These are phyloP conservation scores for Daubentonia madagascariensis DNA, from an alignment of 2,113 vertebrate genomes.

Conservation along the genomic window DNA sequence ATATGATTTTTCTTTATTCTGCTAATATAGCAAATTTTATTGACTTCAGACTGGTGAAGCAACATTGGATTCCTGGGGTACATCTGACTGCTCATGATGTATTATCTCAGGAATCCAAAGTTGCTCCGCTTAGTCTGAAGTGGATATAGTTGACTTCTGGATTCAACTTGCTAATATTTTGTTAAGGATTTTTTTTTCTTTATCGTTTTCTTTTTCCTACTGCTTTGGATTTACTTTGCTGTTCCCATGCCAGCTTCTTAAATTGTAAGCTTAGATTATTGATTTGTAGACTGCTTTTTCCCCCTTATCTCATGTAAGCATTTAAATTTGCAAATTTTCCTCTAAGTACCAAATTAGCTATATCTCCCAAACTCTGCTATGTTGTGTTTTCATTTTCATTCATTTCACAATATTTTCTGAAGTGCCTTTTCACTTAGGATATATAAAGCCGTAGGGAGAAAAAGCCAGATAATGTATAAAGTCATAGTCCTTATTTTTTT, in stretches of 20 bases:
- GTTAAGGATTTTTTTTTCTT: not conserved
- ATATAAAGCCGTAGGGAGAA: not conserved
- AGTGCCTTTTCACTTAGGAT: not conserved
- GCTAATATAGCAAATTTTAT: not conserved
- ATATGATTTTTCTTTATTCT: not conserved
- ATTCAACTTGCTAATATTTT: not conserved
- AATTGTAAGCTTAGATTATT: not conserved
- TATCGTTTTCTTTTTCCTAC: not conserved
- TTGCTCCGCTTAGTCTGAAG: not conserved
- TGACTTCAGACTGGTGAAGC: not conserved
- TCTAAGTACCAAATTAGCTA: not conserved
- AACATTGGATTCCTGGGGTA: not conserved
- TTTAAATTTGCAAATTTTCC: not conserved
- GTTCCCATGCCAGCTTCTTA: not conserved
- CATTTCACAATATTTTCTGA: not conserved
- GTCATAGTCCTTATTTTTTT: not conserved
- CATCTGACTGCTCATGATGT: not conserved
- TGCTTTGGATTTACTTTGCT: not conserved
- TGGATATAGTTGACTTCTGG: not conserved
- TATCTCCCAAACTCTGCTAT: not conserved
- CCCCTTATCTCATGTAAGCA: not conserved
- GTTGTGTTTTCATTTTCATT: not conserved
- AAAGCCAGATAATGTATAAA: not conserved
- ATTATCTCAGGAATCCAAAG: not conserved
- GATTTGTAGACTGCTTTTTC: not conserved